Evolutionary conservation across 2,113 vertebrate genomes (phyloP), one percentile per base, ranked within the genome.

Genomic region (Cathartes aura): DNA sequence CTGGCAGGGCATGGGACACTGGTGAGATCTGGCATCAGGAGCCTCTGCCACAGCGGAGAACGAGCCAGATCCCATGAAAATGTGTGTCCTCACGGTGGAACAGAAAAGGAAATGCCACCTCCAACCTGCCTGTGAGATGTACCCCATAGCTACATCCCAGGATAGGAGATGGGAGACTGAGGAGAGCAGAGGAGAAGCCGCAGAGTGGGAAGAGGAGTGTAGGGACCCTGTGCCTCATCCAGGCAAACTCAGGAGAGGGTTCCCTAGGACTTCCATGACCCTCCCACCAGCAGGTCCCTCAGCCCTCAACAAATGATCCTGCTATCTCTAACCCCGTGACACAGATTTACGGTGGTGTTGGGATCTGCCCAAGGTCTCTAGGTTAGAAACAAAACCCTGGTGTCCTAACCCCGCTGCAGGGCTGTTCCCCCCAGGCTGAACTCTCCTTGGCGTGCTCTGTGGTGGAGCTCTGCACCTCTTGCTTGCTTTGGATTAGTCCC

Each of bases 301-400:
- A 3, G 68, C 23, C 24, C 21, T 56, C 58, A 10, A 2, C 8
- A 16, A 36, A 11, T 5, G 9, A 8, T 15, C 43, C 74, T 9
- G 11, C 8, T 17, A 1, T 14, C 32, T 6, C 38, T 5, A 48
- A 15, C 7, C 26, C 47, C 2, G 2, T 10, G n/a, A 13, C 22
- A 38, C 32, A 8, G 47, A 14, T 3, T 4, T 14, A 1, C 6
- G 55, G 21, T 12, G 43, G 15, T 22, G 38, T 2, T 18, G 80
- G 43, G 40, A 64, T 11, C 53, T 17, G 29, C 80, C 43, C 2
- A 21, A 7, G 23, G 12, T 63, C 59, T 52, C 45, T 13, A 36
- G 22, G 55, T 38, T 16, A 30, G 48, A 34, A 43, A 38, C 50
- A 58, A 50, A 23, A 6, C 40, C 19, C 9, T 58, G 45, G 38